Evolutionary conservation across 2,113 vertebrate genomes (phyloP).

Genomic region (Salvelinus fontinalis): DNA sequence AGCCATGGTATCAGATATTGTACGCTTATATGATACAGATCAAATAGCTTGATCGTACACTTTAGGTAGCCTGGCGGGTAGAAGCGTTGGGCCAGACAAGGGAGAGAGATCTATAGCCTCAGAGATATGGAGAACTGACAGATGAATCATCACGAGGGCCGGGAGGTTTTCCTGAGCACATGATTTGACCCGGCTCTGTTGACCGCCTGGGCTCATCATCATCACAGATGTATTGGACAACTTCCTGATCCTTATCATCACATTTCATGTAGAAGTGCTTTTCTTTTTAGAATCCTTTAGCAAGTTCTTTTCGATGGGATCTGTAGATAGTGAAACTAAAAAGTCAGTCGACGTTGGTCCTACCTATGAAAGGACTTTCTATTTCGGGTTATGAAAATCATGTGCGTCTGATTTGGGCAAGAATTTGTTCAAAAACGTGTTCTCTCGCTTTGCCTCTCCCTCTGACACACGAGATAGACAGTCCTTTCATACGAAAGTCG

Average conservation of each 20-base stretch:
- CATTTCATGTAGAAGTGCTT: not conserved
- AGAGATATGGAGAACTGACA: not conserved
- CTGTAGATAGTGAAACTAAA: conserved; percentile 23
- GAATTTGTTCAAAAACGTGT: conserved; percentile 33
- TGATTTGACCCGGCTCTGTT: too few species aligned
- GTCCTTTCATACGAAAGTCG: too few species aligned
- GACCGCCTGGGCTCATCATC: too few species aligned
- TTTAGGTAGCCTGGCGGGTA: too few species aligned
- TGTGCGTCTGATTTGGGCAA: conserved; percentile 56
- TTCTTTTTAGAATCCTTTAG: not conserved
- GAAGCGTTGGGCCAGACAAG: too few species aligned
- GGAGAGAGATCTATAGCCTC: not conserved
- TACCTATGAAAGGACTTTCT: conserved; percentile 38
- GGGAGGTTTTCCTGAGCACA: too few species aligned
- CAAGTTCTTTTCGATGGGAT: conserved; percentile 12
- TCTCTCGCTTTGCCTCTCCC: not conserved
- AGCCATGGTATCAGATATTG: not conserved
- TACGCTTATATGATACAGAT: conserved; percentile 24
- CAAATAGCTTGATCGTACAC: conserved; percentile 21
- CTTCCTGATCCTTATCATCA: too few species aligned
- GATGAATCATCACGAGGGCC: too few species aligned
- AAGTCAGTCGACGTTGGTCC: conserved; percentile 1
- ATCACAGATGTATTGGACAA: too few species aligned
- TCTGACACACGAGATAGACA: not conserved
- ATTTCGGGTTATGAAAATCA: conserved; percentile 59